Base-by-base conservation (phyloP, 2,888 invertebrate species). In the Pollenia labialis region DNA sequence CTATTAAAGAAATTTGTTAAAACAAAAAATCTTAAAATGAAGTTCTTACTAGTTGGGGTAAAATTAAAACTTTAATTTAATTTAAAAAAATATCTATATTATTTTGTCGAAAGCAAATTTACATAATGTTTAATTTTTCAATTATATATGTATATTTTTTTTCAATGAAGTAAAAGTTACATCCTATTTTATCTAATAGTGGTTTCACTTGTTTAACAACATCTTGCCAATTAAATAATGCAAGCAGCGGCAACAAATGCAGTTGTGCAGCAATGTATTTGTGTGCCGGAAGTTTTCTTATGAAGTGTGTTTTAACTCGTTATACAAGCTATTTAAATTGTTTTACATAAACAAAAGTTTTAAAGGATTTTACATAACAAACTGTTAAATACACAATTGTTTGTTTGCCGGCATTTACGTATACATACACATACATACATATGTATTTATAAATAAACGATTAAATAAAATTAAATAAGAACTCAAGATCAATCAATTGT, bases 51-150 rank as follows among this genome's bases (percentile, higher is more conserved):
- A 16, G 8, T 75, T 11, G 68, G 52, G 82, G 82, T 82, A 82
- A 82, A 75, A 82, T 60, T 40, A 12, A 9, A 50, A 79, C 18
- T 4, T 42, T 46, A 50, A 46, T 52, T 50, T 58, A 40, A 12
- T 18, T 8, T 4, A 60, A 84, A 71, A 40, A 56, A 75, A 46
- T 56, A n/a, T 64, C 71, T 14, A 7, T 12, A 16, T 7, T 56
- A 1, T 14, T 14, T 16, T 18, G n/a, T 48, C 23, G 32, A 32
- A 48, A 42, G 6, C 10, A 32, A 52, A 90, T 89, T 88, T 88
- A 85, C 89, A 90, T 85, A 75, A 74, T 87, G 82, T 88, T 80
- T 69, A 50, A 4, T 10, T 60, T 50, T 58, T 58, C 48, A n/a
- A 40, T 16, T 69, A 48, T 56, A 2, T 42, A 7, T 10, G 2